Conservation (phyloP, 2,113 vertebrate species). For the Epinephelus lanceolatus region DNA sequence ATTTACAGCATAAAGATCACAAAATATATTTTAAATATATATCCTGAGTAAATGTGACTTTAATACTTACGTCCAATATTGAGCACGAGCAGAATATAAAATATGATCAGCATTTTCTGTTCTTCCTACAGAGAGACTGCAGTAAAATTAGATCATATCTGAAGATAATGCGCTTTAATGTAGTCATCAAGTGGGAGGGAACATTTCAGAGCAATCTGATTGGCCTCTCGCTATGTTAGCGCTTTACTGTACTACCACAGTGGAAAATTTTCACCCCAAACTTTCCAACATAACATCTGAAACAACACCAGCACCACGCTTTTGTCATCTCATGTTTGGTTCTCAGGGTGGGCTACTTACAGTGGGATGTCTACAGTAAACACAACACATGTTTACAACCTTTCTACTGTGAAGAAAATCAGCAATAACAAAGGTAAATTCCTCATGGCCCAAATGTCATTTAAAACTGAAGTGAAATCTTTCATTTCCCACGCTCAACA, state of each 20-base stretch:
- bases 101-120: conserved; percentile 10
- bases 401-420: no score
- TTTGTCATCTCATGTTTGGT: no score
- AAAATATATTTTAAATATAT: background rate
- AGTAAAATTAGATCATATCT: background rate
- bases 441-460: background rate
- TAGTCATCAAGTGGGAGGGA: conserved; percentile 38
- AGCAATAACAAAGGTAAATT: no score
- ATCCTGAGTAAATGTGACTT: background rate
- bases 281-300: background rate
- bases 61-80: background rate
- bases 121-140: background rate
- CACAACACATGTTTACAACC: no score
- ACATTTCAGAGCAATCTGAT: conserved; percentile 30
- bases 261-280: conserved; percentile 29
- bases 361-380: background rate
- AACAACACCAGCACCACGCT: background rate
- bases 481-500: background rate
- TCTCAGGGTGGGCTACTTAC: background rate
- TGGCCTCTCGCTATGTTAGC: conserved; percentile 12
- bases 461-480: background rate
- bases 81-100: background rate
- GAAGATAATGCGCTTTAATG: background rate
- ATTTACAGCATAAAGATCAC: background rate
- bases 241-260: conserved; percentile 3